Evolutionary conservation across 2,888 invertebrate genomes (phyloP).

Genomic region (Tetragonisca angustula): DNA sequence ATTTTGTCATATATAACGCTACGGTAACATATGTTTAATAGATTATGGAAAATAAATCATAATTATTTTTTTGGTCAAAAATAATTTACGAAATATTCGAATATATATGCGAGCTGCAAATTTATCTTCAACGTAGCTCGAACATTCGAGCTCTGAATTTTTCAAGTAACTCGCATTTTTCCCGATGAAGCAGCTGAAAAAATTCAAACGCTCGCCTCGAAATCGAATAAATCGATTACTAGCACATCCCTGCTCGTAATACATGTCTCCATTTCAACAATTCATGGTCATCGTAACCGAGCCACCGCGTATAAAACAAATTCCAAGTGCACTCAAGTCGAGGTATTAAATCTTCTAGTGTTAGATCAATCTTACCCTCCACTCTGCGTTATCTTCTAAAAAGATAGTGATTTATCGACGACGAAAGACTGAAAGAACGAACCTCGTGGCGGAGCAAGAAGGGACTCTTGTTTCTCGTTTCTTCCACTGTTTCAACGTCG

Average conservation of each 20-base stretch:
- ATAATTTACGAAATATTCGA: too few relatives aligned
- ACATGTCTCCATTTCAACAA: background rate
- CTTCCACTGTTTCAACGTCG: background rate
- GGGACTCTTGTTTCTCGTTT: background rate
- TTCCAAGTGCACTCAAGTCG: background rate
- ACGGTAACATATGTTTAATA: too few relatives aligned
- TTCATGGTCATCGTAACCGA: background rate
- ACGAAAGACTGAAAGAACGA: background rate
- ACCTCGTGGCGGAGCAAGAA: background rate
- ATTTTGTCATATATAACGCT: background rate
- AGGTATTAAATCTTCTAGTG: background rate
- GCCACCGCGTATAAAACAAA: background rate
- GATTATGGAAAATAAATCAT: too few relatives aligned
- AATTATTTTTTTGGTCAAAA: too few relatives aligned
- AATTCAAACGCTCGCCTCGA: too few relatives aligned
- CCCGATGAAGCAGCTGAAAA: too few relatives aligned
- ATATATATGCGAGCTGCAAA: too few relatives aligned
- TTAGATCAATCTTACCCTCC: conserved; percentile 3
- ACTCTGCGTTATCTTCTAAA: background rate
- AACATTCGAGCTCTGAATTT: too few relatives aligned
- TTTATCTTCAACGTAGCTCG: too few relatives aligned
- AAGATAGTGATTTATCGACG: conserved; percentile 16
- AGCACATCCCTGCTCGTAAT: background rate
- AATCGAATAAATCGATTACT: too few relatives aligned
- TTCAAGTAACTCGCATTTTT: too few relatives aligned